Conservation (phyloP, 2,113 vertebrate species). For the Daboia siamensis region DNA sequence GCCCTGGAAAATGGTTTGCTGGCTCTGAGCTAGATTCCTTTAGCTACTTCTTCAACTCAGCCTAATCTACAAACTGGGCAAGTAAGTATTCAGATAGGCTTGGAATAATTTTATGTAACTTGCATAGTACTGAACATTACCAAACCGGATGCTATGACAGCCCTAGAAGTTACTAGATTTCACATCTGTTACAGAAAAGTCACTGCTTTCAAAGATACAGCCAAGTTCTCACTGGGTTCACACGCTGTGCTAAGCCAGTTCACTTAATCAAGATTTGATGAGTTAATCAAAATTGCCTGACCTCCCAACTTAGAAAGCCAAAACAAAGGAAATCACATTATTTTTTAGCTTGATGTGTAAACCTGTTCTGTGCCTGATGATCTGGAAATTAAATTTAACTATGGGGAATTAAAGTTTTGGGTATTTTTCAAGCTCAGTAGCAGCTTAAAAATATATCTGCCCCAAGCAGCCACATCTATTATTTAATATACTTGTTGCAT, state of each 20-base stretch:
- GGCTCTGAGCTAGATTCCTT: neutral
- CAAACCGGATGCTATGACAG: neutral
- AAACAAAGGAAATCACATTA: neutral
- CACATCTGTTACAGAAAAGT: neutral
- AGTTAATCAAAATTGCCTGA: neutral
- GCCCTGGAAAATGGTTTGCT: neutral
- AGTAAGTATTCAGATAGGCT: neutral
- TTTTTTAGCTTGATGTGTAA: neutral
- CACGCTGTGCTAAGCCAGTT: neutral
- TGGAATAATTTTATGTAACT: neutral
- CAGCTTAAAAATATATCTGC: neutral
- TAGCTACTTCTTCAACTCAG: neutral
- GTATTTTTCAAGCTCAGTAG: neutral
- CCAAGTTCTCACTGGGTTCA: neutral
- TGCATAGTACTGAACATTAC: neutral
- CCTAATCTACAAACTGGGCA: neutral
- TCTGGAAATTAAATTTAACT: neutral
- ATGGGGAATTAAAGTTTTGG: neutral
- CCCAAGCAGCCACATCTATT: neutral
- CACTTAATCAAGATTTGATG: neutral
- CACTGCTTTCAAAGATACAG: neutral
- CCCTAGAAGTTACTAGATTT: neutral
- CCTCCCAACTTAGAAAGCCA: neutral
- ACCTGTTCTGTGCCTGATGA: neutral
- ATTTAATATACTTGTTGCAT: neutral